Evolutionary conservation across 2,113 vertebrate species (phyloP), one percentile per base, ranked within the genome.

Genomic region (Rhombomys opimus): DNA sequence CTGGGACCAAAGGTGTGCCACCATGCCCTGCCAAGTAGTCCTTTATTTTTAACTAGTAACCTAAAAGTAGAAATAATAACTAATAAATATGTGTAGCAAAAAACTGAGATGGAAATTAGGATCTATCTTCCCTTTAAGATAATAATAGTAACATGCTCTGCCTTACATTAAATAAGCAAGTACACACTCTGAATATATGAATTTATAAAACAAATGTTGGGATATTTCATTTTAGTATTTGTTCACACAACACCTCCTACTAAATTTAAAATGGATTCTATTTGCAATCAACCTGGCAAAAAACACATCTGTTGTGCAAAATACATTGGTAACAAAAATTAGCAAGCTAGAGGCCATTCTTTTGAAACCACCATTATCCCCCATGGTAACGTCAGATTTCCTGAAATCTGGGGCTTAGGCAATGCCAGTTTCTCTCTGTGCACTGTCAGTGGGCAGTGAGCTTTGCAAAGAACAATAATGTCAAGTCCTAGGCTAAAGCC

Each of bases 261-360:
- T 84, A 70, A 91, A 94, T 95, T 96, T 96, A 96, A 98, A 96
- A 87, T 96, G 90, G 88, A 92, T 95, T 95, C 86, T 97, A 25
- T 96, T 98, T 97, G 90, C 72, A 96, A 4, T 97, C 86, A 97
- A 87, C 91, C 91, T 96, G 95, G 82, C 82, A 96, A 93, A 87
- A 85, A 94, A 70, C 95, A 86, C 86, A 96, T 96, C 94, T 97
- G 82, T 82, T 90, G 73, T 93, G 50, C 95, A 91, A 94, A 97
- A 68, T 87, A 91, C 87, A 27, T 75, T 86, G 76, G 88, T 96
- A 73, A 82, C 72, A 86, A 95, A 92, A 91, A 85, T 65, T 92
- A 89, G n/a, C 77, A 78, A 86, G 54, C 85, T 72, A 72, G 85
- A 93, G 90, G 59, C 59, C 1, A 4, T 96, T 94, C 59, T 90